Evolutionary conservation across 2,888 invertebrate genomes (phyloP).

Genomic region (Steinernema scapterisci): DNA sequence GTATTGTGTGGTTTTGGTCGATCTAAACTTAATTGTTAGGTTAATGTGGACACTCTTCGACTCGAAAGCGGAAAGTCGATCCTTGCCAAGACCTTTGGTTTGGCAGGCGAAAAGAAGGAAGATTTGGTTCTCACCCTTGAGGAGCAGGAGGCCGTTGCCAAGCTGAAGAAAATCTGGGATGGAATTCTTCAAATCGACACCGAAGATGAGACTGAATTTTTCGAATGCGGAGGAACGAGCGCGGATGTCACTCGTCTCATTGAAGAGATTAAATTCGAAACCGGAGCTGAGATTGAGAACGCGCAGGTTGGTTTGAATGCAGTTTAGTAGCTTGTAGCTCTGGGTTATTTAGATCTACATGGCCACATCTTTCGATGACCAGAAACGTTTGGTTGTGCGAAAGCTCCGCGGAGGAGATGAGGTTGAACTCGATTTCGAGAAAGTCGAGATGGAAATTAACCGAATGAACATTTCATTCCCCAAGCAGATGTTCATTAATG

Average conservation of each 20-base stretch:
- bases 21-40: conserved; percentile 70
- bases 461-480: conserved; percentile 84
- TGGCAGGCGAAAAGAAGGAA: conserved; percentile 73
- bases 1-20: conserved; percentile 43
- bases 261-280: conserved; percentile 77
- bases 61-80: conserved; percentile 79
- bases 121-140: conserved; percentile 77
- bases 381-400: conserved; percentile 76
- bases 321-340: background rate
- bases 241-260: conserved; percentile 94
- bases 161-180: conserved; percentile 75
- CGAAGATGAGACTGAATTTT: conserved; percentile 82
- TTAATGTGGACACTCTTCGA: conserved; percentile 80
- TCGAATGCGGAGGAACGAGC: conserved; percentile 90
- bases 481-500: conserved; percentile 87
- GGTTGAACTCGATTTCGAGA: conserved; percentile 52
- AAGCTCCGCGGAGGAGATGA: conserved; percentile 72
- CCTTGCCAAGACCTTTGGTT: conserved; percentile 75
- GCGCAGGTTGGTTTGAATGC: conserved; percentile 71
- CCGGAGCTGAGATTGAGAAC: conserved; percentile 78
- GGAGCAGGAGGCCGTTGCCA: conserved; percentile 77
- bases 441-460: conserved; percentile 75
- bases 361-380: conserved; percentile 85
- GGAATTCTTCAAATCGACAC: conserved; percentile 75
- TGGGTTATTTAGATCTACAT: conserved; percentile 77